These are phyloP conservation scores for Zaprionus taronus DNA, from an alignment of 1,140 invertebrate species.

Conservation along the genomic window DNA sequence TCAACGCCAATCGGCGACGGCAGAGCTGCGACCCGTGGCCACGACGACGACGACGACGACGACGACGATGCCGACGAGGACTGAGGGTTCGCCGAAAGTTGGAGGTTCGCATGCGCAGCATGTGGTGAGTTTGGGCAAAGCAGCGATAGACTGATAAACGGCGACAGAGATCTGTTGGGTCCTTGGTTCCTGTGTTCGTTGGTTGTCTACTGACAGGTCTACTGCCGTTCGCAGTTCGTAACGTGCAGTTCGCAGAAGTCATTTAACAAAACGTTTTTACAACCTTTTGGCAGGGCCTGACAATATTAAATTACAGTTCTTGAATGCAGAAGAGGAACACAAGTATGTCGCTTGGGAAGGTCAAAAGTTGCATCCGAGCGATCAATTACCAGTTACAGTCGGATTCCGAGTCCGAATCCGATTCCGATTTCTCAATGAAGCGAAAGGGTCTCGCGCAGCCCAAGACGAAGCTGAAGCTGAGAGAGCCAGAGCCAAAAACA, in stretches of 20 bases:
- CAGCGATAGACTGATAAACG: slow-evolving; percentile 78
- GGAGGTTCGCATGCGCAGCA: slow-evolving; percentile 62
- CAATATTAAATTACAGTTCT: slow-evolving; percentile 79
- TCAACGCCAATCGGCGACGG: slow-evolving; percentile 58
- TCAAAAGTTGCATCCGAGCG: slow-evolving; percentile 43
- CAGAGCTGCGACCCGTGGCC: slow-evolving; percentile 13
- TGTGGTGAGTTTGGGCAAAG: slow-evolving; percentile 57
- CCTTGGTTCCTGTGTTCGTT: background rate
- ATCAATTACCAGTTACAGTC: slow-evolving; percentile 47
- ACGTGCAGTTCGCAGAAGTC: slow-evolving; percentile 71
- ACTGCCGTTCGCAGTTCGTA: slow-evolving; percentile 37
- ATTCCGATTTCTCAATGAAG: slow-evolving; percentile 45
- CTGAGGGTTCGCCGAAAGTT: slow-evolving; percentile 21
- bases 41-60: slow-evolving; percentile 14
- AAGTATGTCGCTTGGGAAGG: slow-evolving; percentile 32
- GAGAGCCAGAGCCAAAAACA: slow-evolving; percentile 1
- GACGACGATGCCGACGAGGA: background rate
- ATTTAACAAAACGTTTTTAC: slow-evolving; percentile 79
- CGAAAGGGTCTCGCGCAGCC: slow-evolving; percentile 12
- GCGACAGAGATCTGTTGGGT: slow-evolving; percentile 48
- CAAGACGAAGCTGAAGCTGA: background rate
- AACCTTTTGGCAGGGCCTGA: slow-evolving; percentile 66
- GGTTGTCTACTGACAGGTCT: slow-evolving; percentile 10
- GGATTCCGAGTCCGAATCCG: slow-evolving; percentile 3
- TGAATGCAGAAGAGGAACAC: slow-evolving; percentile 28